phyloP scores from a whole-genome alignment of 2,113 vertebrate genomes.

The Fregetta grallaria region DNA sequence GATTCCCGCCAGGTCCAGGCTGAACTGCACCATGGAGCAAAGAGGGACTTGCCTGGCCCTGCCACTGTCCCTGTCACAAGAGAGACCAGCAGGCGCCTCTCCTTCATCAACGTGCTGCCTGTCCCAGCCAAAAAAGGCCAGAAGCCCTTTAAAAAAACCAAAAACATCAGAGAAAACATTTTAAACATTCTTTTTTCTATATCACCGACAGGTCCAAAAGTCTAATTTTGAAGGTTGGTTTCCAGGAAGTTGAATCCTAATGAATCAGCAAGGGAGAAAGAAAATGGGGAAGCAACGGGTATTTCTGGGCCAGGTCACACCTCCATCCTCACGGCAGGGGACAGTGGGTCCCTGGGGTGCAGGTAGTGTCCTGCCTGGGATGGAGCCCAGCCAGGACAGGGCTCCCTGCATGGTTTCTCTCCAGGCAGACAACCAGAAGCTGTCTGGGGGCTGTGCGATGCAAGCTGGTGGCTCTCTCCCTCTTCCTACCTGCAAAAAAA shows the following conservation, averaged over 20 bases:
- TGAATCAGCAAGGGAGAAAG: background rate
- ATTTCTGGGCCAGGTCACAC: background rate
- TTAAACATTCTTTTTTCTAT: background rate
- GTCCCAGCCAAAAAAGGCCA: background rate
- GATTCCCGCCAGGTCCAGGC: background rate
- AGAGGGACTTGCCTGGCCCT: background rate
- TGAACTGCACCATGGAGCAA: background rate
- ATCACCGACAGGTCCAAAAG: background rate
- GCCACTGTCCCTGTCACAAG: background rate
- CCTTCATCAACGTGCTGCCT: background rate
- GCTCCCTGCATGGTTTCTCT: background rate
- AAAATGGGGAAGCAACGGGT: background rate
- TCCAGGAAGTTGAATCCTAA: background rate
- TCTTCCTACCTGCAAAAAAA: background rate
- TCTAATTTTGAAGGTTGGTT: background rate
- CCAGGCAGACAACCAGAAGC: background rate
- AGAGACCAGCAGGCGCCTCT: background rate
- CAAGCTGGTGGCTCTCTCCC: background rate
- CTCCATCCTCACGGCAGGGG: accelerated
- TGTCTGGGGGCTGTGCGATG: background rate
- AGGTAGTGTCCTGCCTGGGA: background rate
- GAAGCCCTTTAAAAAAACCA: background rate
- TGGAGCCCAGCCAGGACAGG: background rate
- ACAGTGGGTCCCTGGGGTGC: background rate
- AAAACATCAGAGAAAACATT: background rate